These are phyloP conservation scores for Stenotaenia linearis DNA, from an alignment of 2,888 invertebrate genomes.

Conservation along the genomic window DNA sequence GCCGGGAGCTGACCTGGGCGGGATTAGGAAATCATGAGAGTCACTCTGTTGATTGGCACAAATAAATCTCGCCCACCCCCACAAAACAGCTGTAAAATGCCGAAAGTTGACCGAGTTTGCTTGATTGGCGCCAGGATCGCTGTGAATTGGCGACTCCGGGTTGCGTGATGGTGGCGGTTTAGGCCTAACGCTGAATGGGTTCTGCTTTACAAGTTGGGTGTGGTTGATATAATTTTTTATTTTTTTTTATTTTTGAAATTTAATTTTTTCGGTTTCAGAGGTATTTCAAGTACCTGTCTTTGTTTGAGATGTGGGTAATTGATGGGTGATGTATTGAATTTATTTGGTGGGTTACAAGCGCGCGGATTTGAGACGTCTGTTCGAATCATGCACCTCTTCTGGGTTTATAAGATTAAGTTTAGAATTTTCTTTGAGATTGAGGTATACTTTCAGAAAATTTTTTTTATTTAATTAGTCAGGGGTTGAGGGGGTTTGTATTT, in stretches of 20 bases:
- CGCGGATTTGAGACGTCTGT: background rate
- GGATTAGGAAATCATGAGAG: conserved; percentile 26
- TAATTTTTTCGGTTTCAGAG: background rate
- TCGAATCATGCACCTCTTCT: background rate
- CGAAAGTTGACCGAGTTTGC: background rate
- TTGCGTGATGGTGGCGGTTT: background rate
- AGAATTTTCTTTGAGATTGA: background rate
- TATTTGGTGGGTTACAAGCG: background rate
- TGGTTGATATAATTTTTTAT: background rate
- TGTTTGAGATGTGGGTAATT: background rate
- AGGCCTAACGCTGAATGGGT: background rate
- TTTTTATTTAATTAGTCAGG: too few relatives aligned
- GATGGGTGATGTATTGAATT: background rate
- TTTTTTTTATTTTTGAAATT: background rate
- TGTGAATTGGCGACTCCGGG: background rate
- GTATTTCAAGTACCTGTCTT: background rate
- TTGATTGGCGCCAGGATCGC: background rate
- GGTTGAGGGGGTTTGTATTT: too few relatives aligned
- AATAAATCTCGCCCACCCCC: conserved; percentile 24
- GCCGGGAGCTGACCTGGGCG: conserved; percentile 15
- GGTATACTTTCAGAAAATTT: too few relatives aligned
- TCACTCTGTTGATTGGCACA: conserved; percentile 27
- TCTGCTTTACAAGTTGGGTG: background rate
- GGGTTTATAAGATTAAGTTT: background rate
- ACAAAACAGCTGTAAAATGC: background rate